These are phyloP conservation scores for Montipora foliosa DNA, from an alignment of 64 coral and sea anemone species.

Conservation along the genomic window DNA sequence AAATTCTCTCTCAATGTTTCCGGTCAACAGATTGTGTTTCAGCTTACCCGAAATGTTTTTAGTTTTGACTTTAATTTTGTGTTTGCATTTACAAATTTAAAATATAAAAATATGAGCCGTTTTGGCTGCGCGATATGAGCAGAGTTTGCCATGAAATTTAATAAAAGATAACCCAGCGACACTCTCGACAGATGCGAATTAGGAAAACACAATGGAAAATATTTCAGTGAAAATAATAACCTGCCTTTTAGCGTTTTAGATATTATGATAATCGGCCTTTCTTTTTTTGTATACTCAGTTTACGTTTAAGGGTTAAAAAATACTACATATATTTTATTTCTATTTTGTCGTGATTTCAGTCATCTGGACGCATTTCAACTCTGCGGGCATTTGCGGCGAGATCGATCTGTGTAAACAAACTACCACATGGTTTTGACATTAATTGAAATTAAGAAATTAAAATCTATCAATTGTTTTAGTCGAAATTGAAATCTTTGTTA, in stretches of 20 bases:
- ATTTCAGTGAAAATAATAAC: conserved; percentile 85
- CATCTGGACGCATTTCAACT: conserved; percentile 15
- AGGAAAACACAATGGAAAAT: conserved; percentile 82
- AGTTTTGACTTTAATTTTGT: conserved; percentile 7
- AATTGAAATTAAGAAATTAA: conserved; percentile 79
- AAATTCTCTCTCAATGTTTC: conserved; percentile 48
- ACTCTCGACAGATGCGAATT: conserved; percentile 86
- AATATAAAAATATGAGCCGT: background rate
- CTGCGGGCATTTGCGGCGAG: conserved; percentile 1
- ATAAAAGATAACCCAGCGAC: conserved; percentile 43
- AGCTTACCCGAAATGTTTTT: conserved; percentile 5
- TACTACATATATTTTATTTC: background rate
- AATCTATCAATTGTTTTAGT: conserved; percentile 72
- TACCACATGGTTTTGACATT: conserved; percentile 95
- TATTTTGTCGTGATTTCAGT: conserved; percentile 3
- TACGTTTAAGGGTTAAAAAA: background rate
- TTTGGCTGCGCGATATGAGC: conserved; percentile 17
- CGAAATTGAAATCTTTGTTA: conserved; percentile 20
- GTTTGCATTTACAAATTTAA: conserved; percentile 12
- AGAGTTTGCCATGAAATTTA: conserved; percentile 46
- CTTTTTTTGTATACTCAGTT: background rate
- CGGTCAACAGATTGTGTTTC: conserved; percentile 53
- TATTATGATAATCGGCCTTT: conserved; percentile 72
- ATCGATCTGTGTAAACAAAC: conserved; percentile 80
- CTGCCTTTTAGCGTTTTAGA: conserved; percentile 50